Percentiles rank a stretch among this genome's conserved stretches.
phyloP scores from a whole-genome alignment of 2,113 vertebrate genomes.

The Rhinoderma darwinii region DNA sequence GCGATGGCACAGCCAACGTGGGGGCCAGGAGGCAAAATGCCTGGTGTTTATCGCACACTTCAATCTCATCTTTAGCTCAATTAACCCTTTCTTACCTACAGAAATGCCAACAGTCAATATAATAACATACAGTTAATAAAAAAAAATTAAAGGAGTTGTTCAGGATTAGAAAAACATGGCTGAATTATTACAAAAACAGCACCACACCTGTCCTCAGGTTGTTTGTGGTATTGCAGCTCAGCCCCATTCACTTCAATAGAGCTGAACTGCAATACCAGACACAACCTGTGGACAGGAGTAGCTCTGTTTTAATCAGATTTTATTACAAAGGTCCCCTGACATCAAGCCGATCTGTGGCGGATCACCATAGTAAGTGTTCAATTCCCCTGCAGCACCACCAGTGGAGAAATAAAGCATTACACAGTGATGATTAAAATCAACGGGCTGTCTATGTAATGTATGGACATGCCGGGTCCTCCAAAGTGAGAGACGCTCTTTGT shows the following conservation, averaged over 20 bases:
- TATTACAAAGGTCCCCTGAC: too few species aligned
- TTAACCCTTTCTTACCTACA: constrained; percentile 13
- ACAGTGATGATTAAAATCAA: neutral
- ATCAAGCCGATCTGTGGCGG: too few species aligned
- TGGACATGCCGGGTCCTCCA: too few species aligned
- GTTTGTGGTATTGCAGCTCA: neutral
- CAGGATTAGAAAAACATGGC: neutral
- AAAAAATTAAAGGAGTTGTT: neutral
- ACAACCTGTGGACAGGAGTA: neutral
- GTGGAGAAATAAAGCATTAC: neutral
- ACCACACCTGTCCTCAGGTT: neutral
- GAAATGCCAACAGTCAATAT: neutral
- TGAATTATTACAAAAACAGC: neutral
- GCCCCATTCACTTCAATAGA: neutral
- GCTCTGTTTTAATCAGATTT: neutral
- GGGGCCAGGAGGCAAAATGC: constrained; percentile 27
- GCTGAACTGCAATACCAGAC: neutral
- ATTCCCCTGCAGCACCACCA: neutral
- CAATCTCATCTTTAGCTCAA: neutral
- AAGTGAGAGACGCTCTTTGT: too few species aligned
- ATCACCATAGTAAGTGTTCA: neutral
- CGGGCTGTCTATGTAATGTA: neutral
- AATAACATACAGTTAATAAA: neutral
- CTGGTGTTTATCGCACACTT: neutral
- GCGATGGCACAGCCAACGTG: constrained; percentile 18